Base-by-base conservation (phyloP, 2,797 vertebrate species). In the Fringilla coelebs region DNA sequence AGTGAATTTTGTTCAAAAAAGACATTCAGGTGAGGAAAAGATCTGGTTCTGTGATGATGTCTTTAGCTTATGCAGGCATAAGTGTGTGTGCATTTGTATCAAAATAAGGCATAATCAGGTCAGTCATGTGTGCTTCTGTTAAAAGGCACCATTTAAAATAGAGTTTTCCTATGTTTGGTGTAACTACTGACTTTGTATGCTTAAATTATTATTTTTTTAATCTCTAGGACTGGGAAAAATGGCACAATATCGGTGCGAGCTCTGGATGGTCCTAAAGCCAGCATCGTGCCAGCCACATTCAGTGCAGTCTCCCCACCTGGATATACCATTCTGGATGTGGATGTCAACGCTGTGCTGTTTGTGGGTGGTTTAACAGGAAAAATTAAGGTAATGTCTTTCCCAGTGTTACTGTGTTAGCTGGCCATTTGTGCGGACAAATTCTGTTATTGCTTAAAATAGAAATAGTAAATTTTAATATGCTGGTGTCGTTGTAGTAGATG, bases 301-400 rank as follows among this genome's bases (percentile, higher is more conserved):
- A 98, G 98, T 20, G 98, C 98, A 70, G 98, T 97, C 13, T 98
- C 99, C 4, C 99, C 99, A 26, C 98, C 98, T 11, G 98, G 98
- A 45, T 99, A 97, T 83, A 99, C 98, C 13, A 99, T 99, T 96
- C 97, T 99, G 91, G 99, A 99, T 67, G 99, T 99, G 24, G 99
- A 99, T 96, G 98, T 98, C 80, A 99, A 99, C 24, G 99, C 99
- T 31, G 97, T 99, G 98, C 98, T 99, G 52, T 99, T 99, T 89
- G 99, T 99, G 28, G 99, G 99, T 63, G 99, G 99, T 72, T 98
- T 99, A 96, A 97, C 99, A 60, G 98, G 97, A 87, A 98, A 98
- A 78, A 95, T 99, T 73, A 99, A 99, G 99, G 99, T 99, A 98
- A 95, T 17, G 6, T 67, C 13, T 31, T 81, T 28, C 40, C 22